These are phyloP conservation scores for Carcharodon carcharias DNA, from an alignment of 2,797 vertebrate genomes.

Conservation along the genomic window DNA sequence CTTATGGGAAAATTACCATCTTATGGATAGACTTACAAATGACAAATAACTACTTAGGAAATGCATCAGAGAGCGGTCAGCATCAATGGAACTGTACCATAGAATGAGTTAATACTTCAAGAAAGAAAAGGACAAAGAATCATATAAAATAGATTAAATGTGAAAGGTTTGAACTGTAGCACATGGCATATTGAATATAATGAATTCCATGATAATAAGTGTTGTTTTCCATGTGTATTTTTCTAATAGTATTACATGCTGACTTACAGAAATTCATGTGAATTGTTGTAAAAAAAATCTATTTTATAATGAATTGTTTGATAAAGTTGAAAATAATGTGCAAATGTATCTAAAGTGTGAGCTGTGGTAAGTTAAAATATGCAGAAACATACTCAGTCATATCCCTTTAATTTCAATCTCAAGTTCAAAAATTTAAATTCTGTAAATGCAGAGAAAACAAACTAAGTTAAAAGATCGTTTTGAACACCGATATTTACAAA, in stretches of 20 bases:
- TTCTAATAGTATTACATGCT: slow-evolving; percentile 94
- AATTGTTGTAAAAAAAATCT: slow-evolving; percentile 86
- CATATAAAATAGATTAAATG: background rate
- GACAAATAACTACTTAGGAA: background rate
- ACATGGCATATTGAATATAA: background rate
- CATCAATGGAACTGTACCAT: background rate
- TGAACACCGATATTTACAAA: slow-evolving; percentile 94
- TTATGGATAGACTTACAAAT: background rate
- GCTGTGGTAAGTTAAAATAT: slow-evolving; percentile 97
- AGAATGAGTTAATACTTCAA: background rate
- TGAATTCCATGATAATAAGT: slow-evolving; percentile 11
- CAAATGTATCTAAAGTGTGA: slow-evolving; percentile 84
- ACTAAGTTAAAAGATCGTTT: slow-evolving; percentile 65
- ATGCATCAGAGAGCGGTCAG: background rate
- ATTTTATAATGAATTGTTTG: slow-evolving; percentile 77
- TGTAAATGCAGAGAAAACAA: slow-evolving; percentile 29
- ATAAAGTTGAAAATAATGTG: slow-evolving; percentile 95
- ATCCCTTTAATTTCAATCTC: slow-evolving; percentile 36
- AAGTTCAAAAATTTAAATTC: slow-evolving; percentile 29
- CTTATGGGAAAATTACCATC: background rate
- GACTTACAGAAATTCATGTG: slow-evolving; percentile 90
- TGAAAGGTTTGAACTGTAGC: background rate
- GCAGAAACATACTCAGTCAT: slow-evolving; percentile 85
- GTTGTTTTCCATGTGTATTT: slow-evolving; percentile 77
- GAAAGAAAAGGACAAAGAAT: background rate